Conservation (phyloP, 2,113 vertebrate species). For the Nerophis lumbriciformis region DNA sequence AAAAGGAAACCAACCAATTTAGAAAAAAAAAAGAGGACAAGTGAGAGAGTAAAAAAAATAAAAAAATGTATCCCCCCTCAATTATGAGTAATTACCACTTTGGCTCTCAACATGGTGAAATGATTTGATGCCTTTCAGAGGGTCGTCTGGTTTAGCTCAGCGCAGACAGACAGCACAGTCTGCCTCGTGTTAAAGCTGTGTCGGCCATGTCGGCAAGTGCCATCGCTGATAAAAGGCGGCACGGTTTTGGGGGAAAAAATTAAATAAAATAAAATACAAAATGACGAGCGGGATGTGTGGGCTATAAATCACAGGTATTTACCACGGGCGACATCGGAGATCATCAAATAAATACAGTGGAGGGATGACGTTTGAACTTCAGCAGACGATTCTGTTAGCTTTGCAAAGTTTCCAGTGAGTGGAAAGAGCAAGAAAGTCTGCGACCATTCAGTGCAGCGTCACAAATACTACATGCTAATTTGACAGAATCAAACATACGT, state of each 20-base stretch:
- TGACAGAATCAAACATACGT: too few species aligned
- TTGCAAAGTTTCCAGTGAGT: too few species aligned
- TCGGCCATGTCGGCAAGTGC: slow-evolving; percentile 79
- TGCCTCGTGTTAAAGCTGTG: slow-evolving; percentile 84
- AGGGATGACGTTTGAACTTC: background rate
- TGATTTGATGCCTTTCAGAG: slow-evolving; percentile 97
- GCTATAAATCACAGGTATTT: slow-evolving; percentile 86
- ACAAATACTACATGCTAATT: too few species aligned
- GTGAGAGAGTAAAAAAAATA: slow-evolving; percentile 69
- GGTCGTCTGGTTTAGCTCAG: slow-evolving; percentile 98
- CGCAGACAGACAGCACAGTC: slow-evolving; percentile 79
- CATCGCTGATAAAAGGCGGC: slow-evolving; percentile 79
- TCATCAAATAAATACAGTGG: slow-evolving; percentile 77
- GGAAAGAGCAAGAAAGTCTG: too few species aligned
- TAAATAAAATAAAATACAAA: slow-evolving; percentile 9
- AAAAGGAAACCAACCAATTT: slow-evolving; percentile 90
- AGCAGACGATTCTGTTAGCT: background rate
- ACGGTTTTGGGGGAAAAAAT: slow-evolving; percentile 8
- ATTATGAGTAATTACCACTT: slow-evolving; percentile 99
- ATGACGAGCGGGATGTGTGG: slow-evolving; percentile 67
- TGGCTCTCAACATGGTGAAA: slow-evolving; percentile 98
- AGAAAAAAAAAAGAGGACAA: slow-evolving; percentile 70
- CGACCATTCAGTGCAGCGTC: too few species aligned
- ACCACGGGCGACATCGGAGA: slow-evolving; percentile 69
- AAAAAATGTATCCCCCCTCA: slow-evolving; percentile 83